These are phyloP conservation scores for Parapsyche elsis DNA, from an alignment of 1,140 invertebrate genomes.

Conservation along the genomic window DNA sequence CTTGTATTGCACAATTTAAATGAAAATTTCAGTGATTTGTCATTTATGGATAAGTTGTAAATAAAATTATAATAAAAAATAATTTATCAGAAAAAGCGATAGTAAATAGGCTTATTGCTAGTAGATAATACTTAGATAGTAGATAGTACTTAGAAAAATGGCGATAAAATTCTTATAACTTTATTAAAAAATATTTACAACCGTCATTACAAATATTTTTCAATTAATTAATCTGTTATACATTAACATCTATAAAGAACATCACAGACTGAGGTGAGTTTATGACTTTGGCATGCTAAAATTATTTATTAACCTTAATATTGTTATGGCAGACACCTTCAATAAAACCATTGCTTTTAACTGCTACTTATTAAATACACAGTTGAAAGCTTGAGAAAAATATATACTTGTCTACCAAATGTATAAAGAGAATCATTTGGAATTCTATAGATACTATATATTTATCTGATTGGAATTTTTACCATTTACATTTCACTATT, in stretches of 20 bases:
- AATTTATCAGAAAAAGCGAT: too few species aligned
- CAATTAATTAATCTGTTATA: slow-evolving; percentile 34
- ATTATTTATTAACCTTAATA: slow-evolving; percentile 8
- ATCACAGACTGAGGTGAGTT: slow-evolving; percentile 49
- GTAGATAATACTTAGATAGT: too few species aligned
- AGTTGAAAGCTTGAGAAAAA: not conserved
- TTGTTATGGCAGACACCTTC: not conserved
- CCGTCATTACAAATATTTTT: slow-evolving; percentile 40
- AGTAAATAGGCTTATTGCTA: too few species aligned
- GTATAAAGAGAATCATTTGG: too few species aligned
- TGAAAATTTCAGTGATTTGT: too few species aligned
- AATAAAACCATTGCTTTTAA: not conserved
- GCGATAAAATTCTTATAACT: slow-evolving; percentile 9
- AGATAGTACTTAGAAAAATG: not conserved
- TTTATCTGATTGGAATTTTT: too few species aligned
- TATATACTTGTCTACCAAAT: not conserved
- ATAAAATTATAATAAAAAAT: too few species aligned
- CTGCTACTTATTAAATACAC: not conserved
- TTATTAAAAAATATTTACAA: slow-evolving; percentile 50
- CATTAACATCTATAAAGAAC: slow-evolving; percentile 43
- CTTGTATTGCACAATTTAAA: too few species aligned
- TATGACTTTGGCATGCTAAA: slow-evolving; percentile 43
- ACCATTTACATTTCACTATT: too few species aligned
- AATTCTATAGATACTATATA: too few species aligned
- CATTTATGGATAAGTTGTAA: too few species aligned